Base-by-base conservation (phyloP, 2,113 vertebrate genomes). In the Spea bombifrons region DNA sequence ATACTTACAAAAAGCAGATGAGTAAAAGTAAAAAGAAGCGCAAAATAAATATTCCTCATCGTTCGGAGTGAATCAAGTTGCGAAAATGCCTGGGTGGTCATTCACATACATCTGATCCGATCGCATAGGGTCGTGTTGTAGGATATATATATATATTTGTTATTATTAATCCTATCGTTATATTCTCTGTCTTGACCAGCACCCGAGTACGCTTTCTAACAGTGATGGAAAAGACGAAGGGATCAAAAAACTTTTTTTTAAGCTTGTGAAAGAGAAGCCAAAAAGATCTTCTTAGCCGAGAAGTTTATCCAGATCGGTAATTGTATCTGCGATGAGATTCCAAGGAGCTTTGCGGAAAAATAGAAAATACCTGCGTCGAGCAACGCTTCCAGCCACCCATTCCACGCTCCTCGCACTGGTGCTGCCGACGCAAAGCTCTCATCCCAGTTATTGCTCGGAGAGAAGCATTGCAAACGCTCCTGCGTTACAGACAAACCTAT, bases 1-100 rank as follows among this genome's bases (percentile, higher is more conserved):
- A 78, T 78, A 78, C 76, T 78, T 63, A 78, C 76, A 7, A 57
- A 55, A 17, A 72, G 61, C 49, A 66, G 68, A 6, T 65, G 59
- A 55, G 76, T 59, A 66, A 72, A 71, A 45, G 61, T 78, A 45
- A 72, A 52, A 8, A 78, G 15, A 43, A 78, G 46, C 43, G 66
- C 47, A 53, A 61, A 50, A 46, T 49, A 17, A 66, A 55, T 45
- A 47, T 61, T 66, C 76, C 72, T 72, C 76, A 78, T 78, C 7
- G 43, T 72, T 72, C 9, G 44, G 57, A 71, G 47, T 43, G 49
- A 63, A 64, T 78, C 69, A 72, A 12, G 76, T 72, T 64, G 61
- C 49, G 15, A 66, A 46, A 71, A 78, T 66, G 44, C 61, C 48
- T 55, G 76, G 69, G 48, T 78, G 76, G 49, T 46, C 76, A 72